Evolutionary conservation across 2,797 vertebrate species (phyloP).

Genomic region (Heteromormyrus szaboi): DNA sequence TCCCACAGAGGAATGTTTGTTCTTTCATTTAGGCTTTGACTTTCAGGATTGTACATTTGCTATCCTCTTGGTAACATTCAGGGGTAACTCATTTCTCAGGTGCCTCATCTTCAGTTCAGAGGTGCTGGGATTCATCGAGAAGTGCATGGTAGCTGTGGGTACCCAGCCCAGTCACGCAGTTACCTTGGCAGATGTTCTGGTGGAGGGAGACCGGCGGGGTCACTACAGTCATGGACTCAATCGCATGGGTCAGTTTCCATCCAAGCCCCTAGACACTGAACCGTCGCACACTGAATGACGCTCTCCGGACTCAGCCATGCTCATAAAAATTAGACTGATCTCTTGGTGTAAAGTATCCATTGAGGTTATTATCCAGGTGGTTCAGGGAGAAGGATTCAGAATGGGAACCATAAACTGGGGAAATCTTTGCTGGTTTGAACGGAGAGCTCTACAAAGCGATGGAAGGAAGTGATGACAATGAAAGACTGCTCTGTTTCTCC

Average conservation of each 20-base stretch:
- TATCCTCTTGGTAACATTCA: not conserved
- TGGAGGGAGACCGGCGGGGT: constrained; percentile 63
- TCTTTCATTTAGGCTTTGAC: not conserved
- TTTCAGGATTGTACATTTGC: not conserved
- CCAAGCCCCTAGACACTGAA: not conserved
- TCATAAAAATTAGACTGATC: not conserved
- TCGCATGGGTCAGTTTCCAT: constrained; percentile 57
- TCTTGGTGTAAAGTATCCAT: not conserved
- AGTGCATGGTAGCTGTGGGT: constrained; percentile 58
- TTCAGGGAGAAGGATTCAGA: not conserved
- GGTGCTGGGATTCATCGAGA: constrained; percentile 58
- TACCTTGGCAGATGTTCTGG: constrained; percentile 63
- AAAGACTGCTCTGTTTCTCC: not conserved
- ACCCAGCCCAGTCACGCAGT: constrained; percentile 54
- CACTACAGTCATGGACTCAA: constrained; percentile 73
- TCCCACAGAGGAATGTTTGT: not conserved
- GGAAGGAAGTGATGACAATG: not conserved
- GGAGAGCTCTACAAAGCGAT: not conserved
- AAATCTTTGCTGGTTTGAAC: not conserved
- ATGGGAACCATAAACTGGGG: not conserved
- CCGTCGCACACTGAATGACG: not conserved
- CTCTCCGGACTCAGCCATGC: not conserved
- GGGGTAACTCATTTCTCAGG: constrained; percentile 36
- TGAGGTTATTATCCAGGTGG: not conserved
- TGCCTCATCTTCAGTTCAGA: constrained; percentile 55